A percentile compares a stretch with the other conserved stretches of the same genome.
phyloP scores from a whole-genome alignment of 2,888 invertebrate species.

The Drosophila prostipennis region DNA sequence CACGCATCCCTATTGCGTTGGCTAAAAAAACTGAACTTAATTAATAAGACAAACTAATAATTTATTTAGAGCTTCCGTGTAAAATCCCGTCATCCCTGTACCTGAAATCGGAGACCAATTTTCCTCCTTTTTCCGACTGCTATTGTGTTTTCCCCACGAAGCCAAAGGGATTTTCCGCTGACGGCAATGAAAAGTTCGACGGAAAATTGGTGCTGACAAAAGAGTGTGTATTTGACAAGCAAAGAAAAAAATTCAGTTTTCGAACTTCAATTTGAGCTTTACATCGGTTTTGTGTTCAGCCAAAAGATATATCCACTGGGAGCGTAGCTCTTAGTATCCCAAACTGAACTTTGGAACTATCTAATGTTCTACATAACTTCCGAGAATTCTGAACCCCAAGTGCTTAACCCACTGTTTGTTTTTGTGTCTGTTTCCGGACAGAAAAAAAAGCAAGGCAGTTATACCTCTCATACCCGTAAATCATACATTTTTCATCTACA shows the following conservation, averaged over 20 bases:
- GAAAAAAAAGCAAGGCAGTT: conserved; percentile 2
- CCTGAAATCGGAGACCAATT: not conserved
- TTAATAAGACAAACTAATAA: conserved; percentile 9
- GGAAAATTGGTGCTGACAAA: conserved; percentile 19
- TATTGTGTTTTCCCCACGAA: not conserved
- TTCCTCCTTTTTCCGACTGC: not conserved
- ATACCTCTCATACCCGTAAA: conserved; percentile 7
- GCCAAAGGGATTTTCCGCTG: not conserved
- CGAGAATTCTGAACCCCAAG: not conserved
- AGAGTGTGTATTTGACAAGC: conserved; percentile 27
- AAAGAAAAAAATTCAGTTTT: conserved; percentile 9
- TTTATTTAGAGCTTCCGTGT: conserved; percentile 16
- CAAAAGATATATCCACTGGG: not conserved
- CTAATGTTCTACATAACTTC: not conserved
- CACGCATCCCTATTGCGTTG: conserved; percentile 30
- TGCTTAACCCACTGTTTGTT: conserved; percentile 1
- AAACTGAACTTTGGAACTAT: not conserved
- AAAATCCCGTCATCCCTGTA: not conserved
- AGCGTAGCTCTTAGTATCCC: not conserved
- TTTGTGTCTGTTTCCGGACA: not conserved
- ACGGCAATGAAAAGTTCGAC: conserved; percentile 10
- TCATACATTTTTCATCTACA: conserved; percentile 9
- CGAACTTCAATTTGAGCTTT: conserved; percentile 10
- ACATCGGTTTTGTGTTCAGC: not conserved
- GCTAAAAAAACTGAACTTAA: conserved; percentile 23